phyloP scores from a whole-genome alignment of 2,113 vertebrate species.

The Coptodon bakossiorum region DNA sequence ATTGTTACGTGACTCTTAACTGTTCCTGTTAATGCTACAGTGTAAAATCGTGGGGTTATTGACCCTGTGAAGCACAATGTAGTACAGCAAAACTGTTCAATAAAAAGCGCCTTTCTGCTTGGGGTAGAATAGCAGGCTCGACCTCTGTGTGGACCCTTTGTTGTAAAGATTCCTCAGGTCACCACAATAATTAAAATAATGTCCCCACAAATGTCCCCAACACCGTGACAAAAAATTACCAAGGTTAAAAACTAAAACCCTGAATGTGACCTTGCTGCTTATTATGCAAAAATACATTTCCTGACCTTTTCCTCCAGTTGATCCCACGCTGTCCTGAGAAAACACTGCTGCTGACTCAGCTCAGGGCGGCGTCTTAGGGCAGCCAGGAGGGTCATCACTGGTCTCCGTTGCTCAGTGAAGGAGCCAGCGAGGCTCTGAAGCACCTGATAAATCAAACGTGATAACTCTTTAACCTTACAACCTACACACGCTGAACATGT shows the following conservation, averaged over 20 bases:
- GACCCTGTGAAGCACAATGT: not conserved
- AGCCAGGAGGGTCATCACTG: conserved; percentile 19
- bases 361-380: conserved; percentile 3
- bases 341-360: conserved; percentile 4
- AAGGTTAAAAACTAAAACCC: not conserved
- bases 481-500: not conserved
- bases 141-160: not conserved
- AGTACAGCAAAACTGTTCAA: not conserved
- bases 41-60: not conserved
- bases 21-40: not conserved
- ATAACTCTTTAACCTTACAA: not conserved
- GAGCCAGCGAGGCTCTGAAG: conserved; percentile 1
- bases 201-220: not conserved
- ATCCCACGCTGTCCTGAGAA: conserved; percentile 15
- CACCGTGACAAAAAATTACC: not conserved
- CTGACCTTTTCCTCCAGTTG: conserved; percentile 28
- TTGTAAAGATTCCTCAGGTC: not conserved
- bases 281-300: not conserved
- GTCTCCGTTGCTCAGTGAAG: conserved; percentile 28
- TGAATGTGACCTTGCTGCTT: not conserved
- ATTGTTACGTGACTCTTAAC: not conserved
- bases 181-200: not conserved
- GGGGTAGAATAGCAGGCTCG: not conserved
- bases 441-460: not conserved
- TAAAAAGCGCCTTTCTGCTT: too few relatives aligned